Evolutionary conservation across 2,888 invertebrate genomes (phyloP), one percentile per base, ranked within the genome.

Genomic region (Plebejus anna): DNA sequence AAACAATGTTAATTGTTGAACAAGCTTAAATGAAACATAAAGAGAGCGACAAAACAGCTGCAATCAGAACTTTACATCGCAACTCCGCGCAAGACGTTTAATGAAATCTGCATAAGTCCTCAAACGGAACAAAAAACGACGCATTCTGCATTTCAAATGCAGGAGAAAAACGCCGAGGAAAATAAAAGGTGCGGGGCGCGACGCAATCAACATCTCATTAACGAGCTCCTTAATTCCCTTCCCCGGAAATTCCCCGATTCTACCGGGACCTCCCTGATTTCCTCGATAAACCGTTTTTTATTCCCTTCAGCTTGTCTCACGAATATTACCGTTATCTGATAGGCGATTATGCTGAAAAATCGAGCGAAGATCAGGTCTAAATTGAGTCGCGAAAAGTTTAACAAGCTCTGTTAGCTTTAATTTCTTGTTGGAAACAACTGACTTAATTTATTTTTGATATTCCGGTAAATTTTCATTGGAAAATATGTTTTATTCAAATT

Each of bases 121-220:
- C 81, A 79, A 80, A 81, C 82, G 51, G 80, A 83, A 85, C 84
- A 86, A 87, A 84, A 86, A 85, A 86, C 87, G 88, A 89, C 86
- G 89, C 88, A 89, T 87, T 85, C 86, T 87, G 87, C 87, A 88
- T 88, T 89, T 84, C 82, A 87, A 86, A 85, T 83, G 84, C 82
- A 83, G 85, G 84, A 84, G 85, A 85, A 81, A 79, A 80, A 79
- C 76, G 79, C 75, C 57, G 71, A 78, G 77, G 75, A 80, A 80
- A 84, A 86, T 79, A 80, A 80, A 55, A 88, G 88, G 89, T 90
- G 86, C 88, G 88, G 84, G 84, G 84, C 87, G 84, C 83, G 85
- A 88, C 88, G 90, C 91, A 91, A 92, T 92, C 91, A 92, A 90
- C 92, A 92, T 92, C 91, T 91, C 91, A 92, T 92, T 92, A 92